Evolutionary conservation across 2,797 vertebrate genomes (phyloP).

Genomic region (Epinephelus coioides): DNA sequence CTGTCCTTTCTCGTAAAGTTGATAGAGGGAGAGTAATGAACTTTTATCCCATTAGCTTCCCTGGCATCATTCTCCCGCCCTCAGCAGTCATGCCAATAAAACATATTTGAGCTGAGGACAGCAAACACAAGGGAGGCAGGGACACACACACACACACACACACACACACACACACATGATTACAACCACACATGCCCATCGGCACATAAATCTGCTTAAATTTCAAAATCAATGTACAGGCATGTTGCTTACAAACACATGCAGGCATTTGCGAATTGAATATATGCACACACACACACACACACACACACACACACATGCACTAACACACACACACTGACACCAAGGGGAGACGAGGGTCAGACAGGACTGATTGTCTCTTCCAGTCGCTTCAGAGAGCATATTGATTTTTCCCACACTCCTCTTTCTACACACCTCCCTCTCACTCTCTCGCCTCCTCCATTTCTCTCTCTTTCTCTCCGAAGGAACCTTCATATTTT

Average conservation of each 20-base stretch:
- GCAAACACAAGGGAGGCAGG: conserved; percentile 52
- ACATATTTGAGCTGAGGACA: conserved; percentile 74
- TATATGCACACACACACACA: conserved; percentile 27
- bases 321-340: conserved; percentile 49
- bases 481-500: conserved; percentile 73
- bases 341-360: conserved; percentile 78
- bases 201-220: conserved; percentile 38
- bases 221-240: conserved; percentile 49
- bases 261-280: conserved; percentile 43
- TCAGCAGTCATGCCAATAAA: conserved; percentile 75
- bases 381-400: conserved; percentile 81
- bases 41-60: conserved; percentile 74
- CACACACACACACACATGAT: conserved; percentile 9
- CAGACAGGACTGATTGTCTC: conserved; percentile 84
- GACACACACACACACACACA: conserved; percentile 7
- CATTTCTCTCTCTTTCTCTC: conserved; percentile 47
- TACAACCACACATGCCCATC: not conserved
- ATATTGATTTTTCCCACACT: conserved; percentile 88
- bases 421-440: conserved; percentile 77
- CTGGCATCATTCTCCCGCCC: conserved; percentile 66
- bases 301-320: conserved; percentile 16
- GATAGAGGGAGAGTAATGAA: conserved; percentile 75
- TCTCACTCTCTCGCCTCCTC: conserved; percentile 60
- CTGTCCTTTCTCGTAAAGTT: conserved; percentile 69
- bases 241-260: conserved; percentile 44